Percentiles rank a stretch among this genome's conserved stretches.
Evolutionary conservation across 2,888 invertebrate genomes (phyloP).

Genomic region (Apoderus coryli): DNA sequence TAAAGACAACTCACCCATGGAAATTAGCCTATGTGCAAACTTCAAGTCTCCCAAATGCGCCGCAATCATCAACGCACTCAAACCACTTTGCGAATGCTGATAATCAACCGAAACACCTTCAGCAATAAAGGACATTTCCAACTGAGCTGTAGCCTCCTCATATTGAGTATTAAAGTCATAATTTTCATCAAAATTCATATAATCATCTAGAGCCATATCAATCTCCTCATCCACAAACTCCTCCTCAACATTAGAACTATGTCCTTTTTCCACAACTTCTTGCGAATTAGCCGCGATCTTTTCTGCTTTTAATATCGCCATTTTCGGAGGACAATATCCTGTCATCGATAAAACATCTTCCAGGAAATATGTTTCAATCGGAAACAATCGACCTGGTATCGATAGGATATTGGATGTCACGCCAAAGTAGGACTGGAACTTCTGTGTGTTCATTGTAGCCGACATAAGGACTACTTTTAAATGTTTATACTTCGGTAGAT

Average conservation of each 20-base stretch:
- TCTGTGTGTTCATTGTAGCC: conserved; percentile 74
- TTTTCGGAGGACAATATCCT: conserved; percentile 32
- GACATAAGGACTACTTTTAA: conserved; percentile 87
- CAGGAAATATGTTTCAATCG: conserved; percentile 61
- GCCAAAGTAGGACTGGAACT: conserved; percentile 75
- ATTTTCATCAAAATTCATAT: conserved; percentile 32
- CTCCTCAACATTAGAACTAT: conserved; percentile 7
- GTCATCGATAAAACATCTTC: conserved; percentile 62
- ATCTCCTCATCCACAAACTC: conserved; percentile 10
- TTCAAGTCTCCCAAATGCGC: conserved; percentile 54
- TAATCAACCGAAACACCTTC: conserved; percentile 65
- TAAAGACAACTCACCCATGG: conserved; percentile 42
- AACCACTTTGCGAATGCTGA: conserved; percentile 47
- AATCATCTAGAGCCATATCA: conserved; percentile 18
- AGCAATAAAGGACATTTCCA: conserved; percentile 62
- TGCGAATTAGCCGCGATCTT: conserved; percentile 3
- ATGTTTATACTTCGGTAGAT: conserved; percentile 51
- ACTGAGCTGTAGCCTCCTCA: conserved; percentile 24
- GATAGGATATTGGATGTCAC: conserved; percentile 58
- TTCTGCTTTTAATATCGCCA: conserved; percentile 15
- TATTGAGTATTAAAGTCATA: conserved; percentile 19
- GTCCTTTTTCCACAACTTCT: conserved; percentile 12
- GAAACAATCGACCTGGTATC: conserved; percentile 61
- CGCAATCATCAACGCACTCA: conserved; percentile 67
- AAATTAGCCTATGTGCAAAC: conserved; percentile 53